These are phyloP conservation scores for Aricia agestis DNA, from an alignment of 1,140 invertebrate species.

Conservation along the genomic window DNA sequence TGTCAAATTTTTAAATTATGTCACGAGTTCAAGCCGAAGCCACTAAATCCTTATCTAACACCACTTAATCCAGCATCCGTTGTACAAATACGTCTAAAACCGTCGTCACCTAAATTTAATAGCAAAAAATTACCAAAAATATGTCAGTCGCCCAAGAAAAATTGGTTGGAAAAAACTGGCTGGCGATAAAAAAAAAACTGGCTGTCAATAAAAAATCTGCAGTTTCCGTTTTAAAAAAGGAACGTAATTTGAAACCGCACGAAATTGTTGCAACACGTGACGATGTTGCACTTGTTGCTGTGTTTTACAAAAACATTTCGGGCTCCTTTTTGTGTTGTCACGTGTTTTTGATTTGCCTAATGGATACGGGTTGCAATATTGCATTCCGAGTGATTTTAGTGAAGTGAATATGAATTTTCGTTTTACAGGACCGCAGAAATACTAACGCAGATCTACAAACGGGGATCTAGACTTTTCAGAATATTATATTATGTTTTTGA, in stretches of 20 bases:
- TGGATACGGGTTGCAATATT: slow-evolving; percentile 49
- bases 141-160: slow-evolving; percentile 3
- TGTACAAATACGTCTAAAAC: not conserved
- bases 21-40: not conserved
- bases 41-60: slow-evolving; percentile 1
- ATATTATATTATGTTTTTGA: no score
- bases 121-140: not conserved
- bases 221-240: slow-evolving; percentile 67
- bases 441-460: no score
- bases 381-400: slow-evolving; percentile 45
- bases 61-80: slow-evolving; percentile 4
- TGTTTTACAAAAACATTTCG: slow-evolving; percentile 51
- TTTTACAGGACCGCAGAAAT: not conserved
- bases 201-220: slow-evolving; percentile 53
- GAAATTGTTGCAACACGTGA: slow-evolving; percentile 61
- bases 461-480: no score
- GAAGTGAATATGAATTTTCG: not conserved
- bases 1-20: slow-evolving; percentile 1
- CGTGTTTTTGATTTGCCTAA: slow-evolving; percentile 69
- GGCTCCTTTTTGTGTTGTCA: slow-evolving; percentile 42
- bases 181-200: slow-evolving; percentile 9
- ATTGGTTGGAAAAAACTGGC: not conserved
- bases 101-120: slow-evolving; percentile 7
- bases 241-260: slow-evolving; percentile 64
- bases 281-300: slow-evolving; percentile 51